Conservation (phyloP, 64 coral and sea anemone species). For the Actinia tenebrosa region DNA sequence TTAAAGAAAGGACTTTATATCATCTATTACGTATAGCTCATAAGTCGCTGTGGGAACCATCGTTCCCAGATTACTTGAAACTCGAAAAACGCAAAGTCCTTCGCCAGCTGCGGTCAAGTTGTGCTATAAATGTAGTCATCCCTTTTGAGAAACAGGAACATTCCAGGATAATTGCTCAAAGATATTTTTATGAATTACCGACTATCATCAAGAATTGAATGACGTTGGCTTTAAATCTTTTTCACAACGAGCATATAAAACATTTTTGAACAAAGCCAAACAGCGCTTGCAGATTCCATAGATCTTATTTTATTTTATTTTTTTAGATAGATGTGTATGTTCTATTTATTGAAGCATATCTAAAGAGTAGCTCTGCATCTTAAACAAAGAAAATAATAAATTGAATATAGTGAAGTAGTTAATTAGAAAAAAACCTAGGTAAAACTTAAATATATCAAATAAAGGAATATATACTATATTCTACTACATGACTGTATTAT, state of each 20-base stretch:
- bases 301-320: too few species aligned
- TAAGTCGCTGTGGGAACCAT: slow-evolving; percentile 15
- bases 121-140: neutral
- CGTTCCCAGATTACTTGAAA: slow-evolving; percentile 21
- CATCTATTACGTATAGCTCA: neutral
- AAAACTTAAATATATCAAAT: too few species aligned
- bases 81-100: neutral
- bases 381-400: too few species aligned
- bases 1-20: neutral
- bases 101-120: slow-evolving; percentile 10
- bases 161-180: neutral
- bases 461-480: too few species aligned
- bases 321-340: too few species aligned
- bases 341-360: too few species aligned
- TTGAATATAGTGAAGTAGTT: too few species aligned
- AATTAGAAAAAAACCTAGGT: too few species aligned
- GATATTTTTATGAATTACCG: neutral
- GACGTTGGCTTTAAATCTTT: neutral
- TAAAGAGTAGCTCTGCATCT: too few species aligned
- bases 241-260: neutral
- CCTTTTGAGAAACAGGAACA: neutral
- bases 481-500: too few species aligned
- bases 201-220: neutral
- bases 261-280: neutral
- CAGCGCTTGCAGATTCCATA: neutral